phyloP scores from a whole-genome alignment of 2,888 invertebrate species.

The Tipula lateralis region DNA sequence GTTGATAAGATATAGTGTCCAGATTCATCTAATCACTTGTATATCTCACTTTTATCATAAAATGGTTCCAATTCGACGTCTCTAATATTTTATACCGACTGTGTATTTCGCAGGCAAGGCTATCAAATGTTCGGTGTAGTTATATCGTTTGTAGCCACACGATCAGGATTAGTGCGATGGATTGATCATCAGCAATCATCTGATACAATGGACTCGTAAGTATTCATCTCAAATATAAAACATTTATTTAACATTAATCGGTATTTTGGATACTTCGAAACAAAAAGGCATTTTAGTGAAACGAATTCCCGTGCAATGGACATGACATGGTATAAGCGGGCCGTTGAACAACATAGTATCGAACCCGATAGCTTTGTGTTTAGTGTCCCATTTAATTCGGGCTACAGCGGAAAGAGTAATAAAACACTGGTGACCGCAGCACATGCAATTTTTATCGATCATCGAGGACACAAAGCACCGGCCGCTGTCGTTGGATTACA shows the following conservation, averaged over 20 bases:
- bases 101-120: slow-evolving; percentile 68
- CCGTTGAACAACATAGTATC: slow-evolving; percentile 81
- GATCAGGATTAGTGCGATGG: slow-evolving; percentile 85
- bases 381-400: slow-evolving; percentile 56
- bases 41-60: neutral
- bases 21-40: neutral
- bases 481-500: slow-evolving; percentile 90
- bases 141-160: slow-evolving; percentile 82
- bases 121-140: slow-evolving; percentile 81
- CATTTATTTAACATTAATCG: neutral
- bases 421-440: slow-evolving; percentile 78
- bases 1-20: neutral
- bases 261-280: neutral
- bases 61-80: neutral
- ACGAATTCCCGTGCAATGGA: slow-evolving; percentile 76
- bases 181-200: slow-evolving; percentile 63
- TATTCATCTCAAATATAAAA: too few relatives aligned
- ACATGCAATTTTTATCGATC: slow-evolving; percentile 82
- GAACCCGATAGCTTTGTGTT: slow-evolving; percentile 89
- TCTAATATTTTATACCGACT: neutral
- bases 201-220: slow-evolving; percentile 66
- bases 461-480: slow-evolving; percentile 75
- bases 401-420: slow-evolving; percentile 49
- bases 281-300: slow-evolving; percentile 72
- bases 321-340: slow-evolving; percentile 84